Evolutionary conservation across 1,140 invertebrate species (phyloP).

Genomic region (Rhagoletis zephyria): DNA sequence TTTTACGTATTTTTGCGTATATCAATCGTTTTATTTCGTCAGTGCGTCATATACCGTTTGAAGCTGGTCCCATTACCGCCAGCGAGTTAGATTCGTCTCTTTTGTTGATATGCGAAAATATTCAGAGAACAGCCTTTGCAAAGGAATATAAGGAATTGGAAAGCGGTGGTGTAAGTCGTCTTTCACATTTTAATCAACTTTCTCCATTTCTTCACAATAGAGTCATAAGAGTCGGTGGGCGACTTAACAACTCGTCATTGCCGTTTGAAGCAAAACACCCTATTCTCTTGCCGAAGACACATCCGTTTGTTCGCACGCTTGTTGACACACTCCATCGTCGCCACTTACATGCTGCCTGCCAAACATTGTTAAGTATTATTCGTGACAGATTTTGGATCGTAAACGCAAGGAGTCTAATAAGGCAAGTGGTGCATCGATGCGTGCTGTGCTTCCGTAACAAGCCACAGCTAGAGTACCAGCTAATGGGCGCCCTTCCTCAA

Average conservation of each 20-base stretch:
- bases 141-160: neutral
- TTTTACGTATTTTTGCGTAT: neutral
- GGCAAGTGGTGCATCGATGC: neutral
- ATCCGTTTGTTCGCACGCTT: neutral
- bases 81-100: too few species aligned
- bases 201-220: neutral
- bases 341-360: neutral
- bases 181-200: neutral
- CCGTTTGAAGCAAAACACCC: neutral
- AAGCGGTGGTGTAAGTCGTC: neutral
- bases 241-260: neutral
- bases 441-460: neutral
- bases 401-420: neutral
- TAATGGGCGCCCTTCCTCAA: conserved; percentile 34
- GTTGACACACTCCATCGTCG: conserved; percentile 8
- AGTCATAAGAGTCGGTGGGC: conserved; percentile 10
- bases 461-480: neutral
- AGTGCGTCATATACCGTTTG: neutral
- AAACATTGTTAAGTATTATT: neutral
- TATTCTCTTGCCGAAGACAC: conserved; percentile 21
- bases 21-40: neutral
- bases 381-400: conserved; percentile 9
- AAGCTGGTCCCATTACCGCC: too few species aligned
- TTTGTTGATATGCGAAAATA: too few species aligned
- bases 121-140: too few species aligned